phyloP scores from a whole-genome alignment of 2,888 invertebrate genomes.

The Lithophane leautieri region DNA sequence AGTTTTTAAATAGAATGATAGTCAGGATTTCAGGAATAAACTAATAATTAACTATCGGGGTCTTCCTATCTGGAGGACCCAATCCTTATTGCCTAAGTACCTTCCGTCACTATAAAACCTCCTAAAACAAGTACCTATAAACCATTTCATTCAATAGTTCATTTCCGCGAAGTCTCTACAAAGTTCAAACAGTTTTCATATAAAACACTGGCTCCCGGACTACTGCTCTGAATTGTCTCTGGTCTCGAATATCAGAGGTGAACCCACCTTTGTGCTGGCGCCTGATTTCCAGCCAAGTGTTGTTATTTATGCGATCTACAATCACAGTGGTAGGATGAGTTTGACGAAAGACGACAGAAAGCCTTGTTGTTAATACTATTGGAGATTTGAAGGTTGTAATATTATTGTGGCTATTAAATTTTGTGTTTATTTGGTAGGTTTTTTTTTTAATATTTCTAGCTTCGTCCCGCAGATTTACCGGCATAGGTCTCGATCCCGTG shows the following conservation, averaged over 20 bases:
- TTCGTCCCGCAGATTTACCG: no score
- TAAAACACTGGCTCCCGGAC: constrained; percentile 31
- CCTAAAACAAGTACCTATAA: background rate
- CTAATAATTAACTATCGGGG: background rate
- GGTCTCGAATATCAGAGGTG: constrained; percentile 54
- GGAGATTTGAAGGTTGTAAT: background rate
- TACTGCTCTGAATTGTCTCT: constrained; percentile 38
- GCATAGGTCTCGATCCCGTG: no score
- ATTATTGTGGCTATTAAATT: background rate
- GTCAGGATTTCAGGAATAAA: background rate
- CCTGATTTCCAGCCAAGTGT: constrained; percentile 17
- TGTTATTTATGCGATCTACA: constrained; percentile 31
- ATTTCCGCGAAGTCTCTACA: background rate
- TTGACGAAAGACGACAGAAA: no score
- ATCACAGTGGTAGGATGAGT: constrained; percentile 18
- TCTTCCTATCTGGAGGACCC: background rate
- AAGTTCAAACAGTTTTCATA: constrained; percentile 8
- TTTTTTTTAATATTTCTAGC: no score
- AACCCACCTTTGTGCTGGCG: constrained; percentile 29
- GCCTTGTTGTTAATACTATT: background rate
- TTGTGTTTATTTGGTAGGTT: background rate
- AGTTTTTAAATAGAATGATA: background rate
- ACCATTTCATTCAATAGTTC: background rate
- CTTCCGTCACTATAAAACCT: background rate
- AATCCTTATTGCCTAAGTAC: background rate